Percentiles rank a stretch among this genome's conserved stretches.
Evolutionary conservation across 2,888 invertebrate genomes (phyloP).

Genomic region (Cyrtodaria siliqua): DNA sequence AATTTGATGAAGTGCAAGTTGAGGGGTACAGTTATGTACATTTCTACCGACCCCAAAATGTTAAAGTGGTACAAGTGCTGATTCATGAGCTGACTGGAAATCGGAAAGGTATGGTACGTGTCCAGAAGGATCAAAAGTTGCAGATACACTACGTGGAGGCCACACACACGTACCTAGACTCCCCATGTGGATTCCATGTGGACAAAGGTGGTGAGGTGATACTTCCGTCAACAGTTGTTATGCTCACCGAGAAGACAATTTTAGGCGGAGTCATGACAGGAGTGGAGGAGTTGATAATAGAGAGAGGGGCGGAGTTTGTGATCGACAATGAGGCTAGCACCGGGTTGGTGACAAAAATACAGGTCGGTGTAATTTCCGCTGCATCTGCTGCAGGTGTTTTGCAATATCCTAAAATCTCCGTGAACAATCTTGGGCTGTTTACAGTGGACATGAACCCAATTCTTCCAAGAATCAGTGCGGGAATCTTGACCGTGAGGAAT

Average conservation of each 20-base stretch:
- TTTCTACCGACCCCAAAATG: constrained; percentile 72
- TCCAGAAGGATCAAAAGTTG: constrained; percentile 70
- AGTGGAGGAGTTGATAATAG: constrained; percentile 71
- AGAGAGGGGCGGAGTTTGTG: constrained; percentile 69
- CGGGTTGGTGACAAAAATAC: constrained; percentile 13
- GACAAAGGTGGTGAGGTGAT: constrained; percentile 74
- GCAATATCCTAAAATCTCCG: constrained; percentile 49
- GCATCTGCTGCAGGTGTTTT: constrained; percentile 58
- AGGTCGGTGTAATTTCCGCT: constrained; percentile 41
- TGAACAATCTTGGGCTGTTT: constrained; percentile 71
- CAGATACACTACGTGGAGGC: constrained; percentile 72
- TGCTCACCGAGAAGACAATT: constrained; percentile 69
- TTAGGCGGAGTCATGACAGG: constrained; percentile 73
- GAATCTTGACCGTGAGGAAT: constrained; percentile 62
- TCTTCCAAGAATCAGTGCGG: constrained; percentile 46
- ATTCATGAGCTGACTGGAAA: constrained; percentile 78
- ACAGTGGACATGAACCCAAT: constrained; percentile 61
- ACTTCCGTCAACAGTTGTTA: constrained; percentile 70
- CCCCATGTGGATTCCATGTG: constrained; percentile 77
- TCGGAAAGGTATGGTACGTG: constrained; percentile 72
- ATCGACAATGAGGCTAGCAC: constrained; percentile 67
- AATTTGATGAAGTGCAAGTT: constrained; percentile 77
- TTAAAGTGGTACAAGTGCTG: constrained; percentile 62
- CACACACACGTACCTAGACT: constrained; percentile 76
- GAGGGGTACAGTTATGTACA: constrained; percentile 76